Evolutionary conservation across 2,797 vertebrate genomes (phyloP), one percentile per base, ranked within the genome.

Genomic region (Chanos chanos): DNA sequence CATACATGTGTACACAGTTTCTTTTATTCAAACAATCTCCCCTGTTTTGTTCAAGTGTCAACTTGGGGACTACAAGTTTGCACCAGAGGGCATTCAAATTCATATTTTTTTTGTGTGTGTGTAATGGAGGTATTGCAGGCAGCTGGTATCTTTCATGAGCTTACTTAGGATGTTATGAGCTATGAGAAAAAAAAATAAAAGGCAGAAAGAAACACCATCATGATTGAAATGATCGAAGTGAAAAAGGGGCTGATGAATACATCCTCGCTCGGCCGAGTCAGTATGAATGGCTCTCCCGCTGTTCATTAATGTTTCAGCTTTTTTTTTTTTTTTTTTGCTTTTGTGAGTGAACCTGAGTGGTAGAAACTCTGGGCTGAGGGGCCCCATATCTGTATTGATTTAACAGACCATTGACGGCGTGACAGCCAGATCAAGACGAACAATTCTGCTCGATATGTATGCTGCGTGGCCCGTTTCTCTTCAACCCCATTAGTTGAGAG

Each of bases 361-460:
- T 74, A n/a, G 74, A 76, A 80, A 72, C 65, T 71, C 44, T 37
- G 74, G 80, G 72, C 79, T 80, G 80, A n/a, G n/a, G 68, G 43
- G 77, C 75, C 66, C 67, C 22, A 59, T 86, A 84, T 87, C 84
- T 82, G 74, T 77, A 83, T 74, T 86, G 87, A 89, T 90, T 88
- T 83, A 82, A 85, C 79, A 74, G 81, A 81, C 85, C 81, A 78
- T 85, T 85, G 83, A 67, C 64, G 70, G 79, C 79, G 77, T 85
- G 85, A 85, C 84, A 81, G 81, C 80, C 85, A 76, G 84, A 87
- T 85, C 81, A 83, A 85, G 82, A 85, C 84, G 78, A 83, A 86
- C 71, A 54, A 39, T 48, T 25, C 51, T 68, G 47, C 59, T 58
- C 79, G 70, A 74, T 72, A 79, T 75, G 74, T 64, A 79, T 63